Evolutionary conservation across 2,797 vertebrate species (phyloP).

Genomic region (Huso huso): DNA sequence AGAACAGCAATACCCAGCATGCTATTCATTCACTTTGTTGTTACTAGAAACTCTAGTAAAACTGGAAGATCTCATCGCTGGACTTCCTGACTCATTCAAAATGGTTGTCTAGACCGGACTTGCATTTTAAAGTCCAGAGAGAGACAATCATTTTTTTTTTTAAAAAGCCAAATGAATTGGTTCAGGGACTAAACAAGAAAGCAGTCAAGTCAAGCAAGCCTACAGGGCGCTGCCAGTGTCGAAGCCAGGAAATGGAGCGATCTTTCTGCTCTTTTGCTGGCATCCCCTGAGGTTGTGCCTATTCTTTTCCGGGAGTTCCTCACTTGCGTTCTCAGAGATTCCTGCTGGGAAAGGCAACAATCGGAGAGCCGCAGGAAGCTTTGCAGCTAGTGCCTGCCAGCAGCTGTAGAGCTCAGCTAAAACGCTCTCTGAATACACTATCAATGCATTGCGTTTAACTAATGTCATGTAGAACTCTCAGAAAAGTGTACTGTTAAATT

Average conservation of each 20-base stretch:
- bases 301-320: conserved; percentile 11
- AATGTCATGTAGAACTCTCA: too few relatives aligned
- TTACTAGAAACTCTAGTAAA: too few relatives aligned
- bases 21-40: too few relatives aligned
- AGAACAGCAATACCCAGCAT: too few relatives aligned
- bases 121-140: too few relatives aligned
- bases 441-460: too few relatives aligned
- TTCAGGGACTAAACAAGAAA: neutral
- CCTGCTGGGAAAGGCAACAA: conserved; percentile 17
- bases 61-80: neutral
- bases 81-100: too few relatives aligned
- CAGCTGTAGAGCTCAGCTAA: neutral
- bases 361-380: conserved; percentile 8
- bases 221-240: neutral
- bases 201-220: neutral
- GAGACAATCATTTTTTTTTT: too few relatives aligned
- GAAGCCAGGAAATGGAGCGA: neutral
- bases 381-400: neutral
- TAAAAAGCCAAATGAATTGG: conserved; percentile 7
- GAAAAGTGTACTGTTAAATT: too few relatives aligned
- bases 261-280: conserved; percentile 8
- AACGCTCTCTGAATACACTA: neutral
- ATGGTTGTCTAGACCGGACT: neutral
- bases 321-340: conserved; percentile 20
- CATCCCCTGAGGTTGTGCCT: conserved; percentile 20